Evolutionary conservation across 2,113 vertebrate species (phyloP), one percentile per base, ranked within the genome.

Genomic region (Sminthopsis crassicaudata): DNA sequence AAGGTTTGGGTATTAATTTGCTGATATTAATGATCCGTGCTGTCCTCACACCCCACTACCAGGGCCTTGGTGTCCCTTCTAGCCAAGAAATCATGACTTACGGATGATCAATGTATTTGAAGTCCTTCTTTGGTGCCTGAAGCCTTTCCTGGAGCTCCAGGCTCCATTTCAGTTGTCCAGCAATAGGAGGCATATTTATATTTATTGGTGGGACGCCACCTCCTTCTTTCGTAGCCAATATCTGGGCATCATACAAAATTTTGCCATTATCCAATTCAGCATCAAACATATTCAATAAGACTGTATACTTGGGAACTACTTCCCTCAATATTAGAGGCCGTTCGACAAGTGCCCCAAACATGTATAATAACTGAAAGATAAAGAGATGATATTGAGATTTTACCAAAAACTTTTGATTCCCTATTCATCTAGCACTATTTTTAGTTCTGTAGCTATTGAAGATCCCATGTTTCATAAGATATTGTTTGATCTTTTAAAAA

Each of bases 141-240:
- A 99, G 98, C 89, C 98, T 97, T 96, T 98, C 98, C 97, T 98
- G 98, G 76, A 99, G 94, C 97, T 98, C 98, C 96, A 98, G 98
- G 53, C 98, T 97, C 99, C 99, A 99, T 52, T 98, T 96, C 88
- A 99, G 97, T 96, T 98, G 98, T 53, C 98, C 97, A 0, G 99
- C 98, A 94, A 98, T 97, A 0, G 96, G 97, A 0, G 99, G 98
- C 99, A 99, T 96, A 96, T 99, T 99, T 53, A 96, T 99, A 94
- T 97, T 97, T 91, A 98, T 46, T 0, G 97, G 95, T 0, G 96
- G 98, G 23, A 94, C 60, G 0, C n/a, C 96, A 0, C 36, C 0
- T 0, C 3, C 30, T 0, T n/a, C 89, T 0, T 3, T 53, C 0
- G 67, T 91, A 36, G 97, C 94, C 0, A 89, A 0, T 0, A 97